phyloP scores from a whole-genome alignment of 2,797 vertebrate genomes.

The Peromyscus nudipes region DNA sequence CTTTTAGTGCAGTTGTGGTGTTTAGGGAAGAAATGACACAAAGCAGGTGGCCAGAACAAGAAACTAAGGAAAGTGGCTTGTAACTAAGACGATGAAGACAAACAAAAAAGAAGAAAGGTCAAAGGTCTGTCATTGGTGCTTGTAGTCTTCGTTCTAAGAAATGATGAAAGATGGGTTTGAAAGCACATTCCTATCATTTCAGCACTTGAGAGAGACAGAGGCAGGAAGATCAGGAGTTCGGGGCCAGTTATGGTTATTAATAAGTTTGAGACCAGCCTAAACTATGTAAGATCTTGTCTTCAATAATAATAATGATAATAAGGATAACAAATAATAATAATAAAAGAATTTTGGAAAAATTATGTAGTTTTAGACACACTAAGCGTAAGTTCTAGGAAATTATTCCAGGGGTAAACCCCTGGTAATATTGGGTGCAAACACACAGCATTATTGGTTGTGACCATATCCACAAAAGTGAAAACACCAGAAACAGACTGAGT shows the following conservation, averaged over 20 bases:
- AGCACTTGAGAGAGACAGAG: background rate
- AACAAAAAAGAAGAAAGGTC: background rate
- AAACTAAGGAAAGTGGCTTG: constrained; percentile 33
- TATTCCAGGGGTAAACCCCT: background rate
- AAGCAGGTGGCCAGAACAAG: background rate
- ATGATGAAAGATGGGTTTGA: background rate
- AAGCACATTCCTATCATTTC: background rate
- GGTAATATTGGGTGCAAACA: constrained; percentile 25
- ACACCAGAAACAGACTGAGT: constrained; percentile 7
- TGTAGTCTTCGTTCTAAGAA: constrained; percentile 23
- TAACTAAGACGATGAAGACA: constrained; percentile 50
- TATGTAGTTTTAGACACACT: constrained; percentile 31
- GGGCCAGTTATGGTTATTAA: background rate
- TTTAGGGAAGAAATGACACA: constrained; percentile 56
- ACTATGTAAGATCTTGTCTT: background rate
- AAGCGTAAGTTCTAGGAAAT: constrained; percentile 7
- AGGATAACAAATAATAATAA: background rate
- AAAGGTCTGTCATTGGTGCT: constrained; percentile 15
- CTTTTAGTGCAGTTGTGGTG: background rate
- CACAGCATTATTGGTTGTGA: constrained; percentile 21
- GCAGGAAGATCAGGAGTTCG: background rate
- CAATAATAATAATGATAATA: too few species aligned
- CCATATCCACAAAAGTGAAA: constrained; percentile 37
- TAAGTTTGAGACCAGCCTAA: background rate
- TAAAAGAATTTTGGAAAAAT: constrained; percentile 24